Evolutionary conservation across 1,140 invertebrate genomes (phyloP).

Genomic region (Apocrypta bakeri): DNA sequence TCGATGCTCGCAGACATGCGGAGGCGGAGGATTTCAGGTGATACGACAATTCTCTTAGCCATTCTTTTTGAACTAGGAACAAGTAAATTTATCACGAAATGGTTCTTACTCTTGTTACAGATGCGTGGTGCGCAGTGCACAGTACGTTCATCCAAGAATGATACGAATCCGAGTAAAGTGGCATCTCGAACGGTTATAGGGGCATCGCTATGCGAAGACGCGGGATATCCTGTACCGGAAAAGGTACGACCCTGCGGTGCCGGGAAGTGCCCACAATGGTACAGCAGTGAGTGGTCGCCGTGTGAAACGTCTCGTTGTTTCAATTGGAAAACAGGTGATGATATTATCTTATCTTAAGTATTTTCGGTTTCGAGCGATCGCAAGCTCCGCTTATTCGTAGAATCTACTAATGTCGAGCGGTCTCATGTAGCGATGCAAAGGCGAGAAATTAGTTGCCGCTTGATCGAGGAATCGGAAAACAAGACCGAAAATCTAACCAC

Average conservation of each 20-base stretch:
- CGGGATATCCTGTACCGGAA: slow-evolving; percentile 78
- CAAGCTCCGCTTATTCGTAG: too few species aligned
- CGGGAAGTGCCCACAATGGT: slow-evolving; percentile 84
- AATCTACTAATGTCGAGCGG: background rate
- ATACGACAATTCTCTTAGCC: slow-evolving; percentile 2
- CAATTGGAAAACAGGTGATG: slow-evolving; percentile 83
- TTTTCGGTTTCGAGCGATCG: too few species aligned
- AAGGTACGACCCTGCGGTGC: slow-evolving; percentile 82
- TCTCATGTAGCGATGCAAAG: slow-evolving; percentile 80
- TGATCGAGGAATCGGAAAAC: slow-evolving; percentile 61
- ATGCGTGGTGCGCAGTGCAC: slow-evolving; percentile 84
- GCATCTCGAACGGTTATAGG: slow-evolving; percentile 75
- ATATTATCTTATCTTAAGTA: too few species aligned
- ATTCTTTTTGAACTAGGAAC: background rate
- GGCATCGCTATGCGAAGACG: slow-evolving; percentile 81
- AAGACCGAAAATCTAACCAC: slow-evolving; percentile 78
- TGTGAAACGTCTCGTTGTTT: slow-evolving; percentile 85
- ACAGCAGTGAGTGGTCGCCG: slow-evolving; percentile 80
- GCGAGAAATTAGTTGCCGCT: slow-evolving; percentile 82
- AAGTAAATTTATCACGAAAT: background rate
- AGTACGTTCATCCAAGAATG: slow-evolving; percentile 69
- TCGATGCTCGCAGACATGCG: slow-evolving; percentile 89
- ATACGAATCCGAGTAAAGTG: slow-evolving; percentile 57
- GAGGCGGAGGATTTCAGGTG: slow-evolving; percentile 82
- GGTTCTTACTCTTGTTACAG: slow-evolving; percentile 64